Percentiles rank a stretch among this genome's conserved stretches.
Conservation (phyloP, 2,888 invertebrate genomes). For the Eristalis intricaria region DNA sequence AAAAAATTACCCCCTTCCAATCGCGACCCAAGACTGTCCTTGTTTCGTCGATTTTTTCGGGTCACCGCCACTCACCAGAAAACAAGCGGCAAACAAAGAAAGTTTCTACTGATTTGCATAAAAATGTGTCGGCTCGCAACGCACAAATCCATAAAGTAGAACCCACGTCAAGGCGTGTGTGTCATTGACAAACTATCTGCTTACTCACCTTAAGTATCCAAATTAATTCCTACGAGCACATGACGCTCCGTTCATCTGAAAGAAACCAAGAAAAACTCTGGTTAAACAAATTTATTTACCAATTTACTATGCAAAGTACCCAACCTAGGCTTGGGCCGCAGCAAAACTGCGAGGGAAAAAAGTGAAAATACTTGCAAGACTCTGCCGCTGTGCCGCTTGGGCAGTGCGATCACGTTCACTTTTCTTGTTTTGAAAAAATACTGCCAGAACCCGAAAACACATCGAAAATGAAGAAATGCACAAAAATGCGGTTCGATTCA, state of each 20-base stretch:
- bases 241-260: conserved; percentile 47
- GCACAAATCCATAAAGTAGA: neutral
- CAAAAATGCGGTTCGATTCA: conserved; percentile 53
- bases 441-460: neutral
- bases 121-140: neutral
- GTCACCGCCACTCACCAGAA: neutral
- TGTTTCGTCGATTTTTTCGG: neutral
- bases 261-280: conserved; percentile 5
- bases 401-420: conserved; percentile 49
- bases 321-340: neutral
- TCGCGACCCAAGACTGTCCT: neutral
- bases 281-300: conserved; percentile 41
- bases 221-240: conserved; percentile 46
- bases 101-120: neutral
- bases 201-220: conserved; percentile 53
- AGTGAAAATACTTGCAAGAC: conserved; percentile 53
- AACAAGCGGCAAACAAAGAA: neutral
- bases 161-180: neutral
- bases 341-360: too few relatives aligned
- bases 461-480: conserved; percentile 33
- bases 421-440: neutral
- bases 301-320: conserved; percentile 31
- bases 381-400: neutral
- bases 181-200: conserved; percentile 21
- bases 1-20: neutral